A percentile compares a stretch with the other conserved stretches of the same genome.
These are phyloP conservation scores for Erebia epiphron DNA, from an alignment of 2,888 invertebrate genomes.

Conservation along the genomic window DNA sequence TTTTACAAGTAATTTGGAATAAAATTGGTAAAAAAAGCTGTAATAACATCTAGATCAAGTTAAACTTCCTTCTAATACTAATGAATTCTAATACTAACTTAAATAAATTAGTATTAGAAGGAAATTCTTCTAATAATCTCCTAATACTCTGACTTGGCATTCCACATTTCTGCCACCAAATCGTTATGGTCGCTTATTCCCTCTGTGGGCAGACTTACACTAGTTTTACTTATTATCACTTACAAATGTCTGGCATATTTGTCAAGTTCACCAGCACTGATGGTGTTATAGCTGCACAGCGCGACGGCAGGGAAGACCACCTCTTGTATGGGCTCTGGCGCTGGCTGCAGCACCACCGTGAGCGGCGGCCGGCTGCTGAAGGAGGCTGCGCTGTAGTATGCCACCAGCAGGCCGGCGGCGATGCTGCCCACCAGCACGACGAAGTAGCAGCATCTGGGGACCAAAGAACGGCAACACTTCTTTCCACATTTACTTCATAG, in stretches of 20 bases:
- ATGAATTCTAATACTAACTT: too few relatives aligned
- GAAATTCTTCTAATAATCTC: too few relatives aligned
- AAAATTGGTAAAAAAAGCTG: too few relatives aligned
- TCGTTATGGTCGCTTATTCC: too few relatives aligned
- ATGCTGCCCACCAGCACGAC: constrained; percentile 28
- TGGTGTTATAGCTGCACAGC: constrained; percentile 81
- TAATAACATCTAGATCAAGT: too few relatives aligned
- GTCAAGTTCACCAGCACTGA: constrained; percentile 58
- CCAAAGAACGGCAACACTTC: background rate
- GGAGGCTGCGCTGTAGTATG: constrained; percentile 19
- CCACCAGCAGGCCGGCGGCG: constrained; percentile 29
- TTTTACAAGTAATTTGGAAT: too few relatives aligned
- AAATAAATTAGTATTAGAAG: too few relatives aligned
- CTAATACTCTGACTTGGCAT: too few relatives aligned
- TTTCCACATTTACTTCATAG: too few relatives aligned
- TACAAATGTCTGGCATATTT: constrained; percentile 62
- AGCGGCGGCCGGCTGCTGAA: constrained; percentile 37
- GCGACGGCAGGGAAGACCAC: constrained; percentile 84
- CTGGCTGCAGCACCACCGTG: constrained; percentile 53
- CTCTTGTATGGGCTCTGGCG: constrained; percentile 64
- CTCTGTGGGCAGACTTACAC: too few relatives aligned
- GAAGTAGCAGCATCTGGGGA: constrained; percentile 32
- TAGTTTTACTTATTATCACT: constrained; percentile 39
- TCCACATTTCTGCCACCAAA: too few relatives aligned
- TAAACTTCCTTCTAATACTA: too few relatives aligned